Conservation (phyloP, 2,888 invertebrate species). For the Thera britannica region DNA sequence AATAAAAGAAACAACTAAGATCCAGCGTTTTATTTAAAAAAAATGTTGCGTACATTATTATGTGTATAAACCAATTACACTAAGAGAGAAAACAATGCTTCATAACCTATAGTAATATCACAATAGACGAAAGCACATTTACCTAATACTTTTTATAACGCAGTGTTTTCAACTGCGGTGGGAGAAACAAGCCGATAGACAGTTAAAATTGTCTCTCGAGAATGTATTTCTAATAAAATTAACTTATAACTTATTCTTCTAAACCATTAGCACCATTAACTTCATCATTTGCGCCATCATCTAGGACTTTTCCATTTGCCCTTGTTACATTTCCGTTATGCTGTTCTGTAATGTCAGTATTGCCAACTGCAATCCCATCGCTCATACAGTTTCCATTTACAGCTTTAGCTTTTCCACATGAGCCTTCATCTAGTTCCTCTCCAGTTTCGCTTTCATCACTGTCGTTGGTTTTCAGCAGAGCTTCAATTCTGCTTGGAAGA, state of each 20-base stretch:
- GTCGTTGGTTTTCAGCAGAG: conserved; percentile 47
- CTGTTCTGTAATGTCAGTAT: neutral
- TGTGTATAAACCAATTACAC: neutral
- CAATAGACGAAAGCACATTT: neutral
- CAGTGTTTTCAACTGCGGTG: no score
- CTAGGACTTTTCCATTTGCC: neutral
- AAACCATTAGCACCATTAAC: neutral
- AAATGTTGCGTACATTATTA: neutral
- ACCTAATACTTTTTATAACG: no score
- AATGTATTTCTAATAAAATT: neutral
- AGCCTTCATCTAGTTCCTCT: conserved; percentile 15
- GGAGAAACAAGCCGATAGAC: no score
- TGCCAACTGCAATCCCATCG: neutral
- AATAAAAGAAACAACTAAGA: neutral
- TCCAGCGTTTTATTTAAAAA: neutral
- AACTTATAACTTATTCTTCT: neutral
- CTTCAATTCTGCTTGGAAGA: conserved; percentile 58
- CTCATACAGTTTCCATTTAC: conserved; percentile 13
- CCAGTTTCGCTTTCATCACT: conserved; percentile 7
- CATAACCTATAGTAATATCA: neutral
- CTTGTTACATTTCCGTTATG: conserved; percentile 2
- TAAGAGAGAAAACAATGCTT: neutral
- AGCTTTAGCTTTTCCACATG: conserved; percentile 1
- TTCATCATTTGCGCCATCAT: neutral
- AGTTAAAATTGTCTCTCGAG: neutral